Evolutionary conservation across 1,140 invertebrate species (phyloP).

Genomic region (Leptonema lineaticorne): DNA sequence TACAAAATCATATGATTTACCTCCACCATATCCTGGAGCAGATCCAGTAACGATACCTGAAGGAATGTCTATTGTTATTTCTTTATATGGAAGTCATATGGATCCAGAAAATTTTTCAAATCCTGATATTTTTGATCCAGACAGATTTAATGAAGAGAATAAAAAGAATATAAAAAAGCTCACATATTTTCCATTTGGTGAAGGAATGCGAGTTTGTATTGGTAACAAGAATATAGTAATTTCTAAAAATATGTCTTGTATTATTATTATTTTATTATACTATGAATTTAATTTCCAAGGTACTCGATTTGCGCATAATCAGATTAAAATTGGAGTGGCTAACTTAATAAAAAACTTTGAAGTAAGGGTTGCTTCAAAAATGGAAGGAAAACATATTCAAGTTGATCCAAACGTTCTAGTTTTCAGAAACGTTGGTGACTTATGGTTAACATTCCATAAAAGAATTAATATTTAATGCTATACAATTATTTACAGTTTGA

Average conservation of each 20-base stretch:
- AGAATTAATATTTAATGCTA: neutral
- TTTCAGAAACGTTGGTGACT: slow-evolving; percentile 19
- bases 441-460: slow-evolving; percentile 37
- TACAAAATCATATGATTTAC: slow-evolving; percentile 24
- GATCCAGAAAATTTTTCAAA: slow-evolving; percentile 57
- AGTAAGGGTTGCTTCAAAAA: slow-evolving; percentile 29
- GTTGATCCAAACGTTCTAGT: slow-evolving; percentile 30
- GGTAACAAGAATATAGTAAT: slow-evolving; percentile 34
- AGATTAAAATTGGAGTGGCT: slow-evolving; percentile 28
- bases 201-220: slow-evolving; percentile 55
- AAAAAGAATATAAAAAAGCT: slow-evolving; percentile 45
- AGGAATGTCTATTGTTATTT: slow-evolving; percentile 43
- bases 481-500: neutral
- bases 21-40: slow-evolving; percentile 24
- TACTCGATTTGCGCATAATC: slow-evolving; percentile 26
- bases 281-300: slow-evolving; percentile 30
- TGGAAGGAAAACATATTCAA: slow-evolving; percentile 18
- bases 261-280: neutral
- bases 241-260: neutral
- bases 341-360: slow-evolving; percentile 36
- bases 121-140: slow-evolving; percentile 62
- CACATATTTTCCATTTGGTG: slow-evolving; percentile 59
- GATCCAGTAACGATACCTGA: slow-evolving; percentile 42
- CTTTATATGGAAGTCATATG: slow-evolving; percentile 42
- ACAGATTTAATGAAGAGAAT: slow-evolving; percentile 56